Base-by-base conservation (phyloP, 1,140 invertebrate genomes). In the Lineus longissimus region DNA sequence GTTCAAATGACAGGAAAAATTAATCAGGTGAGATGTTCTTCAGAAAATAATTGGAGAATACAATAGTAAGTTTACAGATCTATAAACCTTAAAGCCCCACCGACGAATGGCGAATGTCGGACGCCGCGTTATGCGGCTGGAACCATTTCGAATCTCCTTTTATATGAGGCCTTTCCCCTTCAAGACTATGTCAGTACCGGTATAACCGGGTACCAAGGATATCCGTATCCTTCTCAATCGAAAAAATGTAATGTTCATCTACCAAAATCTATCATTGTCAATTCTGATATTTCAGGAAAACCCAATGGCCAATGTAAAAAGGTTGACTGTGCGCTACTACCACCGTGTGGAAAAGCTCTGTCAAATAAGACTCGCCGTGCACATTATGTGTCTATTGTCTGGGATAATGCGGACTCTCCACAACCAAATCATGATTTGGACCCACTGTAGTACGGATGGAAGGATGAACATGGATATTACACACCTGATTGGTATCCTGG, bases 1-100 rank as follows among this genome's bases (percentile, higher is more conserved):
- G 33, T 59, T 41, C 2, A 59, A 22, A 59, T 59, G 58, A 59
- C 58, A 4, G 55, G 55, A 57, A 57, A 57, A 30, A 25, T 57
- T 6, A 30, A 59, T 41, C 30, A 59, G 58, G 58, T 59, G 33
- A 19, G 2, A 23, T 22, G 19, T 23, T 23, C 2, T 23, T 27
- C 27, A 57, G 6, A 36, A n/a, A n/a, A 36, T 7, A 27, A 6
- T 27, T 57, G 9, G 13, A 57, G n/a, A 27, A 7, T 23, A n/a
- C 29, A 57, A 22, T 13, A 23, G n/a, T n/a, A n/a, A 57, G 17
- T 31, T 22, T 23, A 57, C n/a, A 23, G 7, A 57, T n/a, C 29
- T 6, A 23, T 7, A 9, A 57, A 57, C n/a, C n/a, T 23, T 23
- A 7, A 57, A 57, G 55, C 17, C 4, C 15, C 33, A 36, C 4